Evolutionary conservation across 2,113 vertebrate genomes (phyloP).

Genomic region (Emydocephalus ijimae): DNA sequence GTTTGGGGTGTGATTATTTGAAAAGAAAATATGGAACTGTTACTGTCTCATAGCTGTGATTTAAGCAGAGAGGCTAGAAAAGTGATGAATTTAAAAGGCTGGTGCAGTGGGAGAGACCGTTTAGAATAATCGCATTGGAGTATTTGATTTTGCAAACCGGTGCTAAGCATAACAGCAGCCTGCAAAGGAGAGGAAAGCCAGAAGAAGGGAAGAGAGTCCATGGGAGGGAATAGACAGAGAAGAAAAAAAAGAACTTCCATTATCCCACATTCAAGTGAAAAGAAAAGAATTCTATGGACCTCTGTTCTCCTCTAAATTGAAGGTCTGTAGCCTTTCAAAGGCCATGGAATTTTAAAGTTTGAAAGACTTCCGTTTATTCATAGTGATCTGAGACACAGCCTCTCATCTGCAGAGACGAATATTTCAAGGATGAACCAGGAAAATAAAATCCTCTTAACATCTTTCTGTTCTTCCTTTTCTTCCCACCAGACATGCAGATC

Average conservation of each 20-base stretch:
- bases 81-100: background rate
- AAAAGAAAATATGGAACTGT: background rate
- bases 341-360: background rate
- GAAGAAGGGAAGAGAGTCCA: background rate
- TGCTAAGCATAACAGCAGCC: background rate
- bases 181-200: background rate
- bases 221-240: background rate
- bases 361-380: background rate
- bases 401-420: no score
- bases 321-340: background rate
- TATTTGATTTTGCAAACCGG: background rate
- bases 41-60: background rate
- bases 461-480: conserved; percentile 26
- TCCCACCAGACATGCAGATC: conserved; percentile 80
- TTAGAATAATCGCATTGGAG: background rate
- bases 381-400: background rate
- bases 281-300: background rate
- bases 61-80: background rate
- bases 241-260: background rate
- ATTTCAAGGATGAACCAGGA: background rate
- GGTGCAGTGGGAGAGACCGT: background rate
- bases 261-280: background rate
- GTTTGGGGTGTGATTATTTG: background rate
- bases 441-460: background rate
- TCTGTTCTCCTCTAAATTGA: background rate